Percentiles rank a stretch among this genome's conserved stretches.
phyloP scores from a whole-genome alignment of 2,113 vertebrate species.

The Phaethon lepturus region DNA sequence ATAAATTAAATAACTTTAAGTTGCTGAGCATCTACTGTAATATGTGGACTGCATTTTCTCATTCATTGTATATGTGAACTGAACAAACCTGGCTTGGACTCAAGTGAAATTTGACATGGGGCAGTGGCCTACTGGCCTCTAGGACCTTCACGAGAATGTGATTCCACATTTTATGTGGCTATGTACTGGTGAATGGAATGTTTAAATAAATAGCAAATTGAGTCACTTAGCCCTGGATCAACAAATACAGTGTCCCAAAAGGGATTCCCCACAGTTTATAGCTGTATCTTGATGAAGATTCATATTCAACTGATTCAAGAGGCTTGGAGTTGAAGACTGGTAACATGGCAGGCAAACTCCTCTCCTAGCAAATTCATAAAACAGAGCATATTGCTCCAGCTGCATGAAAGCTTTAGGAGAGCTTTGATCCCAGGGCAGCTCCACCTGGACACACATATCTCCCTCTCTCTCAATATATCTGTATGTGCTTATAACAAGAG shows the following conservation, averaged over 20 bases:
- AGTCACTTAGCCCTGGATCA: conserved; percentile 27
- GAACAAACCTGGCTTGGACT: conserved; percentile 11
- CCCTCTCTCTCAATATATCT: no score
- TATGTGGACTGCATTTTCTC: neutral
- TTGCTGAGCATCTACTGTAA: neutral
- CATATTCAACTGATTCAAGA: neutral
- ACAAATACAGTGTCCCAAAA: conserved; percentile 50
- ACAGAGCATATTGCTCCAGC: neutral
- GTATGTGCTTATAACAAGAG: neutral
- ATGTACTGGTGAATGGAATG: conserved; percentile 57
- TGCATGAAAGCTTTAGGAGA: neutral
- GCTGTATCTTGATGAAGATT: neutral
- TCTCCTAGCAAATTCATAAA: neutral
- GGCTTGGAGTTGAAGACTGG: neutral
- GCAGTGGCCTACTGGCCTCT: conserved; percentile 17
- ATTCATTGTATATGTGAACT: neutral
- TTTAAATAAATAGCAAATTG: conserved; percentile 50
- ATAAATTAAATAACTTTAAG: neutral
- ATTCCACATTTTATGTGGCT: conserved; percentile 57
- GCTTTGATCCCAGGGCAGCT: neutral
- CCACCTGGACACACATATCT: neutral
- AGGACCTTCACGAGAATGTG: conserved; percentile 29
- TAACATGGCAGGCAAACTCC: neutral
- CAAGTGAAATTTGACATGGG: conserved; percentile 34
- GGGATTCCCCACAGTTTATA: conserved; percentile 37